These are phyloP conservation scores for Scleropages formosus DNA, from an alignment of 2,797 vertebrate species.

Conservation along the genomic window DNA sequence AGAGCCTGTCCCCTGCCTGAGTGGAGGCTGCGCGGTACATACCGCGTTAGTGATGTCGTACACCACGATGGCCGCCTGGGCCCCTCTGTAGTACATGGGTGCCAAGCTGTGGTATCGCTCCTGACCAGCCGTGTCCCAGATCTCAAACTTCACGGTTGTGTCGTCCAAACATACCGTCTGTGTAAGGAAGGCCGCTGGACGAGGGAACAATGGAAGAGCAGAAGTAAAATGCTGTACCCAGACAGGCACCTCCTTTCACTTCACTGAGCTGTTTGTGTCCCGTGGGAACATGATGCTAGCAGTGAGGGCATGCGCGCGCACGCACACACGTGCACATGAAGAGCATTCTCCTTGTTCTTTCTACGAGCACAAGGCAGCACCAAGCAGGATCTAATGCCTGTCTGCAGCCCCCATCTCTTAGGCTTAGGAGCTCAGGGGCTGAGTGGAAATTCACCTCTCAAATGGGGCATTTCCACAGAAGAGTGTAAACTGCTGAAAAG, in stretches of 20 bases:
- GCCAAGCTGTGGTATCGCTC: constrained; percentile 95
- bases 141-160: constrained; percentile 96
- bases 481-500: not conserved
- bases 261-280: too few species aligned
- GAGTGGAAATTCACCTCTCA: not conserved
- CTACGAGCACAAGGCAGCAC: not conserved
- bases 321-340: too few species aligned
- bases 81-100: constrained; percentile 93
- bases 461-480: not conserved
- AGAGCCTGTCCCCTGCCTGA: too few species aligned
- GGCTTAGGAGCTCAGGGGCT: not conserved
- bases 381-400: not conserved
- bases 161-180: constrained; percentile 93
- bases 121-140: constrained; percentile 94
- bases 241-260: too few species aligned
- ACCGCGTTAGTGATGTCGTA: constrained; percentile 95
- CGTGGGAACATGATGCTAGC: too few species aligned
- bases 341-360: too few species aligned
- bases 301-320: too few species aligned
- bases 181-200: constrained; percentile 89
- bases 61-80: too few species aligned
- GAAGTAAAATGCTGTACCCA: too few species aligned
- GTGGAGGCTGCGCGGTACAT: constrained; percentile 36
- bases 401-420: not conserved
- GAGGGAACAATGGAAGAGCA: not conserved